Percentiles rank a stretch among this genome's conserved stretches.
phyloP scores from a whole-genome alignment of 1,140 invertebrate genomes.

The Hermetia illucens region DNA sequence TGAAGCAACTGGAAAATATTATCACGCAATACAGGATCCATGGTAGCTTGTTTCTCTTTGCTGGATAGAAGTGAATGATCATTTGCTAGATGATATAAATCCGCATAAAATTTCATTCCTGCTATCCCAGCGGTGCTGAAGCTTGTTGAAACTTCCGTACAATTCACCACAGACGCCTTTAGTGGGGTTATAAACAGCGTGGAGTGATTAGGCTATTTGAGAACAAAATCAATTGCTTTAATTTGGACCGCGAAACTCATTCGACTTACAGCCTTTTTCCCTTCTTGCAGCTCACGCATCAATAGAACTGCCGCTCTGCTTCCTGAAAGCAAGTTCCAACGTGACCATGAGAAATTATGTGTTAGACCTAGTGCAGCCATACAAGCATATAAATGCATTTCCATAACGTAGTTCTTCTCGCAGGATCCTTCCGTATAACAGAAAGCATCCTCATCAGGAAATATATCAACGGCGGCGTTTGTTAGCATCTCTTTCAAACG shows the following conservation, averaged over 20 bases:
- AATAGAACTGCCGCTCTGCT: conserved; percentile 55
- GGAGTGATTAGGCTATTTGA: conserved; percentile 34
- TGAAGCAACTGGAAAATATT: conserved; percentile 25
- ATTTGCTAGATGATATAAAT: conserved; percentile 45
- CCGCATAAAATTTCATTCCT: conserved; percentile 49
- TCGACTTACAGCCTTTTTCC: conserved; percentile 35
- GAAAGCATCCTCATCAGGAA: conserved; percentile 70
- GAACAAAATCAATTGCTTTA: conserved; percentile 6
- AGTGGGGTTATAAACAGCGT: conserved; percentile 48
- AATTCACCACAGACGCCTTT: conserved; percentile 43
- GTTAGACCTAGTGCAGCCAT: conserved; percentile 62
- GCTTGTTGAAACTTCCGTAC: conserved; percentile 52
- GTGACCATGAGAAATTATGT: conserved; percentile 77
- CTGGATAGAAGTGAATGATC: conserved; percentile 19
- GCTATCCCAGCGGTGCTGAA: conserved; percentile 41
- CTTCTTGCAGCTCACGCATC: conserved; percentile 50
- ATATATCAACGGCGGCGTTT: conserved; percentile 66
- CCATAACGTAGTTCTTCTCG: conserved; percentile 57
- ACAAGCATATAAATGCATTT: conserved; percentile 67
- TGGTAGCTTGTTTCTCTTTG: conserved; percentile 20
- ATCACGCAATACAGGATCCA: conserved; percentile 24
- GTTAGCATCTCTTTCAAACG: conserved; percentile 23
- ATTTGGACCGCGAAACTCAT: background rate
- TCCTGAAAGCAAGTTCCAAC: conserved; percentile 63
- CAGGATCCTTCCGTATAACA: conserved; percentile 59